A percentile compares a stretch with the other conserved stretches of the same genome.
These are phyloP conservation scores for Dioctria linearis DNA, from an alignment of 2,888 invertebrate genomes.

Conservation along the genomic window DNA sequence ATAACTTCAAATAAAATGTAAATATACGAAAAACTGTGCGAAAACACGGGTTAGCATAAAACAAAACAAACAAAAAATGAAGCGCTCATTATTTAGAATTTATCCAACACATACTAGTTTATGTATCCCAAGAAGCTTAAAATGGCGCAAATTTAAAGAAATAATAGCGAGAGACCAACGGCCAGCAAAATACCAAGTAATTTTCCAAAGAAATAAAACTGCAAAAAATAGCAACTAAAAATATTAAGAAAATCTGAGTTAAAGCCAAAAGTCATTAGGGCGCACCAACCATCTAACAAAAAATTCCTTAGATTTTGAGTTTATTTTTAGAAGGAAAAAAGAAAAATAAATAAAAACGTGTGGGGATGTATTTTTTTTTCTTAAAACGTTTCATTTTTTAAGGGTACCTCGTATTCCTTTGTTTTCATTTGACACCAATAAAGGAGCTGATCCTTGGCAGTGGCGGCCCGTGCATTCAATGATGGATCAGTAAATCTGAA, in stretches of 20 bases:
- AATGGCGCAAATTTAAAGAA: slow-evolving; percentile 23
- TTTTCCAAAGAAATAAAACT: slow-evolving; percentile 11
- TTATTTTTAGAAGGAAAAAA: slow-evolving; percentile 37
- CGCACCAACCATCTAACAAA: slow-evolving; percentile 18
- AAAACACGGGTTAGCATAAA: slow-evolving; percentile 18
- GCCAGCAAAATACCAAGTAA: slow-evolving; percentile 29
- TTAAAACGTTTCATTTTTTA: slow-evolving; percentile 16
- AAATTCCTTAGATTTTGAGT: not conserved
- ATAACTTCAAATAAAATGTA: not conserved
- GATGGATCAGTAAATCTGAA: slow-evolving; percentile 94
- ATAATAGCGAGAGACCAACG: slow-evolving; percentile 25
- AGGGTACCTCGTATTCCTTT: slow-evolving; percentile 93
- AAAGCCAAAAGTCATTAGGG: slow-evolving; percentile 34
- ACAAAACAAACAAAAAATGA: slow-evolving; percentile 9
- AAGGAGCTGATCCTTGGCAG: slow-evolving; percentile 96
- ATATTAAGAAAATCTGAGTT: slow-evolving; percentile 12
- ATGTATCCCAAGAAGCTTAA: slow-evolving; percentile 26
- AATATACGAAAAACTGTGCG: slow-evolving; percentile 3
- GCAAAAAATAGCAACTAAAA: slow-evolving; percentile 3
- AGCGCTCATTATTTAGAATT: slow-evolving; percentile 3
- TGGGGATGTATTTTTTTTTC: slow-evolving; percentile 22
- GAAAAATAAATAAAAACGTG: slow-evolving; percentile 16
- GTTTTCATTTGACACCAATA: slow-evolving; percentile 98
- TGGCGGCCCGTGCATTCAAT: slow-evolving; percentile 91
- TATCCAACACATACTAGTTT: not conserved